Base-by-base conservation (phyloP, 2,113 vertebrate genomes). In the Bufo bufo region DNA sequence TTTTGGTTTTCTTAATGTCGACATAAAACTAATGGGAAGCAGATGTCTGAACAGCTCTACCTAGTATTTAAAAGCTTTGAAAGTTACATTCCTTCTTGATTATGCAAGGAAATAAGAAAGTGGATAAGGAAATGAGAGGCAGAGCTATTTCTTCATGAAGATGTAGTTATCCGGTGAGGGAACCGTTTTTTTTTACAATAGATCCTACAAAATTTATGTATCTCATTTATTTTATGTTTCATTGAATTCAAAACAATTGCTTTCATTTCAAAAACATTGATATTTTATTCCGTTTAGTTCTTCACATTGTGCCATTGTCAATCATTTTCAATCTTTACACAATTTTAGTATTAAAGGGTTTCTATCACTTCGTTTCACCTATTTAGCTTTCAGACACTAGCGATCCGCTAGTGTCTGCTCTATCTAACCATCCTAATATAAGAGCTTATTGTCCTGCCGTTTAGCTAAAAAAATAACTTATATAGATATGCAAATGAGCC, bases 71-170 rank as follows among this genome's bases (percentile, higher is more conserved):
- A 82, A 4, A 45, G 43, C 74, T 86, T 0, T 52, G 54, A 89
- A 81, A 65, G 13, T 33, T 87, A 19, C 0, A 74, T 84, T 84
- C 87, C 50, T 86, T 16, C 10, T 83, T 87, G 20, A 5, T 88
- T 8, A 54, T 88, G 75, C 58, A 79, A 72, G 66, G 84, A 66
- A 66, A 90, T 63, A 14, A 6, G 59, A 49, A 80, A 20, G 0
- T 87, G 78, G 90, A 43, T 66, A n/a, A 63, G 81, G 84, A 66
- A 80, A 72, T 85, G 89, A 59, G 52, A 85, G 77, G 89, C 4
- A 14, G 14, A 0, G 0, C 43, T 12, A 0, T 45, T 4, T 81
- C 16, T 78, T 19, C 72, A 59, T 85, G 9, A 0, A 13, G 88
- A 65, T 89, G 49, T 72, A 12, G 74, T 23, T 9, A 74, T 90